phyloP scores from a whole-genome alignment of 2,113 vertebrate species.

The Rhinogobius similis region DNA sequence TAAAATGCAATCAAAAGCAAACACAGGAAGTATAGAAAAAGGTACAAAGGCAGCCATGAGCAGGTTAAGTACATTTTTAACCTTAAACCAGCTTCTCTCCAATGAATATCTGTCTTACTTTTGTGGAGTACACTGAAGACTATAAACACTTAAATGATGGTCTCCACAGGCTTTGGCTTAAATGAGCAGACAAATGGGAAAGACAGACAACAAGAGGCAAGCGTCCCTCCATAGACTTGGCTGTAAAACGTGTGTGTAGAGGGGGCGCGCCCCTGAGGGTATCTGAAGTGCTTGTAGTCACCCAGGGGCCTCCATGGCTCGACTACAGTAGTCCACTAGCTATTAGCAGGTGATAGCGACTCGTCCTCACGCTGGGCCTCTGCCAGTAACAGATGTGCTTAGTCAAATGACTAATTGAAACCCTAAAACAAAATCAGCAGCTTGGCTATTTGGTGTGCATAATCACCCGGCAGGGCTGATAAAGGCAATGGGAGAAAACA shows the following conservation, averaged over 20 bases:
- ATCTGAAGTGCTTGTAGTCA: slow-evolving; percentile 69
- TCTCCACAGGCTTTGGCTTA: slow-evolving; percentile 59
- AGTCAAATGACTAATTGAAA: slow-evolving; percentile 99
- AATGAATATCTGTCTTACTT: slow-evolving; percentile 41
- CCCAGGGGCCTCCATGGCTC: slow-evolving; percentile 65
- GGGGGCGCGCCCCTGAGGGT: slow-evolving; percentile 71
- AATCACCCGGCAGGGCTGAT: slow-evolving; percentile 93
- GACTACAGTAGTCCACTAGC: slow-evolving; percentile 83
- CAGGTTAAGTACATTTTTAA: slow-evolving; percentile 51
- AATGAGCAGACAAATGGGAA: slow-evolving; percentile 56
- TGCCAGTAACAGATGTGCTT: slow-evolving; percentile 99
- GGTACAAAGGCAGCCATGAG: slow-evolving; percentile 42
- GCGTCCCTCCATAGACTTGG: slow-evolving; percentile 68
- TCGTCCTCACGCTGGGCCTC: slow-evolving; percentile 85
- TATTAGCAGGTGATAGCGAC: slow-evolving; percentile 85
- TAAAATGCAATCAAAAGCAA: slow-evolving; percentile 66
- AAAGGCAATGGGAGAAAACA: slow-evolving; percentile 80
- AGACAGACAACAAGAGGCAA: slow-evolving; percentile 61
- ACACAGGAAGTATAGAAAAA: slow-evolving; percentile 46
- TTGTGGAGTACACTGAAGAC: slow-evolving; percentile 52
- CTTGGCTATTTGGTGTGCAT: slow-evolving; percentile 96
- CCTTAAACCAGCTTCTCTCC: slow-evolving; percentile 43
- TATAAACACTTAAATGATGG: slow-evolving; percentile 18
- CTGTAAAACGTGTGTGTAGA: slow-evolving; percentile 73
- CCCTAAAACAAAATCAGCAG: slow-evolving; percentile 99